Evolutionary conservation across 2,888 invertebrate species (phyloP).

Genomic region (Phaonia tiefii): DNA sequence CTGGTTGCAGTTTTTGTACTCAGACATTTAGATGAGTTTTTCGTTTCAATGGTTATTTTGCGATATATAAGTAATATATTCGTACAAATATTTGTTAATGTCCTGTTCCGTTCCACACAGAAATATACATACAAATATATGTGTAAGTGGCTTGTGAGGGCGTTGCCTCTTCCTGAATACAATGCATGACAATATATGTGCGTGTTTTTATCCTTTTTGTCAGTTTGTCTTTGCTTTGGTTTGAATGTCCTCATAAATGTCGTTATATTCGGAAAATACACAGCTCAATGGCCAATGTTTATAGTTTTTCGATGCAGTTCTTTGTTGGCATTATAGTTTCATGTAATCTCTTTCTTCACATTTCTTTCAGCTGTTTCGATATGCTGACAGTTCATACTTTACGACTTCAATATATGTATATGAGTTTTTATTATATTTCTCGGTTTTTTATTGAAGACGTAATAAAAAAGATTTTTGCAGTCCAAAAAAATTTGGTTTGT

Average conservation of each 20-base stretch:
- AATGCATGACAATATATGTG: neutral
- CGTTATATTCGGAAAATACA: slow-evolving; percentile 4
- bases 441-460: no score
- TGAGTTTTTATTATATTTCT: no score
- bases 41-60: no score
- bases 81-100: slow-evolving; percentile 56
- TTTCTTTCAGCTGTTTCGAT: no score
- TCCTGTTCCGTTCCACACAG: slow-evolving; percentile 9
- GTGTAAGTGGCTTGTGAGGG: neutral
- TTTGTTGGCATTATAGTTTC: neutral
- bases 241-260: slow-evolving; percentile 35
- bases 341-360: no score
- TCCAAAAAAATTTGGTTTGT: no score
- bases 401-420: no score
- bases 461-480: no score
- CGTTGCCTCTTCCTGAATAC: neutral
- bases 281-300: slow-evolving; percentile 31
- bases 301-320: slow-evolving; percentile 12
- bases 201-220: neutral
- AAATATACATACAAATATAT: neutral
- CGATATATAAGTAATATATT: slow-evolving; percentile 52
- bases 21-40: no score
- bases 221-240: slow-evolving; percentile 19
- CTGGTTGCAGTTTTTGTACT: no score
- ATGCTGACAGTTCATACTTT: no score